Percentiles rank a stretch among this genome's conserved stretches.
These are phyloP conservation scores for Vireo griseus DNA, from an alignment of 2,797 vertebrate species.

Conservation along the genomic window DNA sequence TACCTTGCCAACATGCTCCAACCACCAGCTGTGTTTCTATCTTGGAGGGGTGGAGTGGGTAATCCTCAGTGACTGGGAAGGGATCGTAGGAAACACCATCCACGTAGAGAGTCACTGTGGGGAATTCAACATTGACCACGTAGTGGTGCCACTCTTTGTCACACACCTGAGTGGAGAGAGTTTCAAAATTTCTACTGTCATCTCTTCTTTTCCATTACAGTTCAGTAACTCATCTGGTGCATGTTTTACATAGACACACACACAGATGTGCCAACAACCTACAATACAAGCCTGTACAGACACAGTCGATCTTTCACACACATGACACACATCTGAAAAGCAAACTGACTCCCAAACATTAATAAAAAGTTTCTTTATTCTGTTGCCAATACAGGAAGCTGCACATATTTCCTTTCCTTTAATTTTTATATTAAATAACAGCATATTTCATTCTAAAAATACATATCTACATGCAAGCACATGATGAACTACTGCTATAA, in stretches of 20 bases:
- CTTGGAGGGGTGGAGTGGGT: conserved; percentile 88
- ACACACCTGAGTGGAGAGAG: conserved; percentile 80
- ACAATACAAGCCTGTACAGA: neutral
- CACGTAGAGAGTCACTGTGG: conserved; percentile 86
- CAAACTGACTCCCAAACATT: neutral
- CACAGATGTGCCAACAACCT: neutral
- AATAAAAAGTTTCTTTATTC: neutral
- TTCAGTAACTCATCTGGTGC: neutral
- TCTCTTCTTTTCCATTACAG: neutral
- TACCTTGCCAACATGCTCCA: conserved; percentile 99
- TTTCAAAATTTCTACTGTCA: neutral
- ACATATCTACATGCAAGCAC: neutral
- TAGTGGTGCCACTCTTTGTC: conserved; percentile 99
- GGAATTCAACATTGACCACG: conserved; percentile 90
- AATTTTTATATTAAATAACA: neutral
- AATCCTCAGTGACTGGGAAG: conserved; percentile 94
- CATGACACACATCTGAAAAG: neutral
- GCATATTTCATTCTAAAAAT: neutral
- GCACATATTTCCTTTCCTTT: neutral
- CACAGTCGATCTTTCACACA: neutral
- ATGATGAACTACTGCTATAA: neutral
- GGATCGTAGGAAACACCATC: conserved; percentile 90
- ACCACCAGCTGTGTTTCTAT: conserved; percentile 92
- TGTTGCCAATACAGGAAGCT: neutral
- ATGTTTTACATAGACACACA: neutral